Percentiles rank a stretch among this genome's conserved stretches.
Conservation (phyloP, 2,113 vertebrate species). For the Trematocara unimaculatum region DNA sequence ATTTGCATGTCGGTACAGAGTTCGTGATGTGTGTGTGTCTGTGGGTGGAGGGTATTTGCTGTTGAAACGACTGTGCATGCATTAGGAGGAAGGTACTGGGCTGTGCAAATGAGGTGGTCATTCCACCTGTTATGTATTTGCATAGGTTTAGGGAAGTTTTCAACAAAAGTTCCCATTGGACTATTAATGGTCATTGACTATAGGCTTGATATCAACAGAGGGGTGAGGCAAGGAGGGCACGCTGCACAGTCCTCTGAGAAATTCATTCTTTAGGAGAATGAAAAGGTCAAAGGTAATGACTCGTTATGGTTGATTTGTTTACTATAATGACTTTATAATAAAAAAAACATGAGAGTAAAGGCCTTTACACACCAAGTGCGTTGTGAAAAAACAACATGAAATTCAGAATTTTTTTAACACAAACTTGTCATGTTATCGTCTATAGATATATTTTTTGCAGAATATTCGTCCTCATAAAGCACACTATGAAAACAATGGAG, state of each 20-base stretch:
- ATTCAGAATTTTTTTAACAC: background rate
- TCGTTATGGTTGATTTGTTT: background rate
- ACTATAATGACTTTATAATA: background rate
- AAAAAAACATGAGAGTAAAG: background rate
- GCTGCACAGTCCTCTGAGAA: background rate
- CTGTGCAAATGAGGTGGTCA: constrained; percentile 49
- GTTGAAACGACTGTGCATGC: background rate
- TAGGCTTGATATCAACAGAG: background rate
- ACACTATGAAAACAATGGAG: background rate
- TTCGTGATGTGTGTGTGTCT: background rate
- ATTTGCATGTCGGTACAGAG: constrained; percentile 49
- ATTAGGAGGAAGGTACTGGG: background rate
- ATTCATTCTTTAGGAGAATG: background rate
- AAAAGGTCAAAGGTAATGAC: background rate
- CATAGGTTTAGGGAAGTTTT: constrained; percentile 56
- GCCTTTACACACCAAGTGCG: background rate
- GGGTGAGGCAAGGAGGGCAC: background rate
- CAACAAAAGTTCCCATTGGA: background rate
- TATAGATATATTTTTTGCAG: background rate
- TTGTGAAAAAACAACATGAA: background rate
- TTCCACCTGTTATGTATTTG: constrained; percentile 58
- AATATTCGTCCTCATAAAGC: background rate
- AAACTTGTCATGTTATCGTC: background rate
- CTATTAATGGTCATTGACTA: background rate
- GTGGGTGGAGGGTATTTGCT: background rate